Base-by-base conservation (phyloP, 2,797 vertebrate species). In the Distichodus sexfasciatus region DNA sequence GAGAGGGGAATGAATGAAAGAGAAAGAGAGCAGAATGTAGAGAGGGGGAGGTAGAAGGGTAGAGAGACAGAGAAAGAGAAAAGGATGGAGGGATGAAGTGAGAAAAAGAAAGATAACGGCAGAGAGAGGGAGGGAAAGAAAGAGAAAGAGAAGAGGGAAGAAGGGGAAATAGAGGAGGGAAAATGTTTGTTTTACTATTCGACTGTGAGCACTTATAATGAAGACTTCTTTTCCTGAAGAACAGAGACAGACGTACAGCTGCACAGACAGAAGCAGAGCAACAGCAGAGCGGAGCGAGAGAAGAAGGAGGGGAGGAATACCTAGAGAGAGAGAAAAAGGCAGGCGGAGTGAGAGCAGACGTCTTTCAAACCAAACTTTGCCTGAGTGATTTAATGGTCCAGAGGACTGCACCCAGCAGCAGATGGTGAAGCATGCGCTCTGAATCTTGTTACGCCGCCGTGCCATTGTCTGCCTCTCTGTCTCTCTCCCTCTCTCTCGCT, bases 341-440 rank as follows among this genome's bases (percentile, higher is more conserved):
- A 23, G 47, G 33, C 36, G 29, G 9, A 63, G 24, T 38, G 6
- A 19, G 5, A 33, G n/a, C n/a, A 51, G 44, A 47, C 24, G 65
- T 50, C 63, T 76, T 63, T 67, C 41, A 70, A 48, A 24, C 35
- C 63, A 76, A 64, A 78, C 60, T 75, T 78, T 75, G 40, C 57
- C 26, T 28, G 46, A 51, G 68, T 71, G 41, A 66, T 80, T 76
- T 74, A 80, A 71, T 70, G 59, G 66, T 71, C 76, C 73, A 62
- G 36, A 72, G 68, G 71, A 40, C 41, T 26, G 29, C 61, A 61
- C 71, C 60, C 35, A 38, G 60, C 36, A 59, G 79, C 91, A 92
- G 90, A 91, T 90, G 90, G 90, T 85, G 66, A 85, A 90, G 81
- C 90, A 90, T 87, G 91, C 88, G 88, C 89, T 87, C 80, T 75